phyloP scores from a whole-genome alignment of 2,113 vertebrate species.

The Tretioscincus oriximinensis region DNA sequence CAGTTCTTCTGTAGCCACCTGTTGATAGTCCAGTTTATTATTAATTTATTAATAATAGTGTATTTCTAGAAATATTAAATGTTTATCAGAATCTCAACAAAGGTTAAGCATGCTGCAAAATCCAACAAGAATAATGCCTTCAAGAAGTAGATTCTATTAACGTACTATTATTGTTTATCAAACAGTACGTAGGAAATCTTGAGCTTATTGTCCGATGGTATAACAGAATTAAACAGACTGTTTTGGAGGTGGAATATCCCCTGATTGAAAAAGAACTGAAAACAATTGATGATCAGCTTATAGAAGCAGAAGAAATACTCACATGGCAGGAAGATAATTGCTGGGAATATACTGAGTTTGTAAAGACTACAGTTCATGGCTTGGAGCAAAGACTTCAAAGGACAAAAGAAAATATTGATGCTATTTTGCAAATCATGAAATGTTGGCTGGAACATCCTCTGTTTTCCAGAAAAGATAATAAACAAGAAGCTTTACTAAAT shows the following conservation, averaged over 20 bases:
- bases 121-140: not conserved
- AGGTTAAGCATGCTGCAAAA: not conserved
- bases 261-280: constrained; percentile 72
- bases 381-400: constrained; percentile 68
- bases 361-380: constrained; percentile 62
- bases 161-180: not conserved
- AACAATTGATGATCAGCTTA: constrained; percentile 68
- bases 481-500: constrained; percentile 68
- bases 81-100: not conserved
- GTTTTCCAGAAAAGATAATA: constrained; percentile 77
- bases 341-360: constrained; percentile 71
- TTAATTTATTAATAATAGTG: not conserved
- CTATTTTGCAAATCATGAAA: constrained; percentile 72
- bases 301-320: constrained; percentile 60
- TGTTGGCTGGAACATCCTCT: constrained; percentile 71
- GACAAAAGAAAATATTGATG: constrained; percentile 71
- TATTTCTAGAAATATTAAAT: not conserved
- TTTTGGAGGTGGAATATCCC: constrained; percentile 77
- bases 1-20: not conserved
- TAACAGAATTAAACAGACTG: constrained; percentile 75
- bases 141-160: not conserved
- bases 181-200: constrained; percentile 74
- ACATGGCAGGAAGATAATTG: constrained; percentile 73
- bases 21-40: not conserved
- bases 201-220: constrained; percentile 76